Percentiles rank a stretch among this genome's conserved stretches.
Conservation (phyloP, 2,797 vertebrate genomes). For the Meriones psammophilus region DNA sequence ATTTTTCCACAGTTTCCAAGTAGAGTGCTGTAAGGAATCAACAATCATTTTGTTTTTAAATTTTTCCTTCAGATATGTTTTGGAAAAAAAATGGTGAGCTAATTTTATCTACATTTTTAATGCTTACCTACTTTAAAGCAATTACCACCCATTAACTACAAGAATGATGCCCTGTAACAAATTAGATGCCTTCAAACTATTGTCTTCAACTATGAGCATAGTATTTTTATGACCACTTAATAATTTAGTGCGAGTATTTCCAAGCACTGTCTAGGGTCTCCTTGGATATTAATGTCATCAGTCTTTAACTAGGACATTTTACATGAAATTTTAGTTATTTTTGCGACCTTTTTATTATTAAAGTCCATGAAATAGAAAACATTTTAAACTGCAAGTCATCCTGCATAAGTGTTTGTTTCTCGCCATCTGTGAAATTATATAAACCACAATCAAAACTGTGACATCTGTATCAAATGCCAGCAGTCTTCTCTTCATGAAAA, state of each 20-base stretch:
- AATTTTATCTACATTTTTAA: slow-evolving; percentile 54
- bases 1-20: slow-evolving; percentile 47
- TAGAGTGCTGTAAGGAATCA: not conserved
- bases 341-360: slow-evolving; percentile 42
- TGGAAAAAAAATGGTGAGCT: not conserved
- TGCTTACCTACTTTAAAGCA: not conserved
- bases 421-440: slow-evolving; percentile 11
- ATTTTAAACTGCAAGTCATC: slow-evolving; percentile 28
- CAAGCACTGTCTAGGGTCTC: slow-evolving; percentile 18
- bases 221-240: not conserved
- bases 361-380: slow-evolving; percentile 28
- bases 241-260: slow-evolving; percentile 1
- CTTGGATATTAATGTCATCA: not conserved
- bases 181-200: not conserved
- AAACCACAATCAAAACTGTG: not conserved
- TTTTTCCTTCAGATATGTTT: slow-evolving; percentile 50
- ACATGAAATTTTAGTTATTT: slow-evolving; percentile 46
- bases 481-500: not conserved
- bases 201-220: not conserved
- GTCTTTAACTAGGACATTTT: slow-evolving; percentile 39
- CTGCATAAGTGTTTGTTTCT: not conserved
- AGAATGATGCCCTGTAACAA: slow-evolving; percentile 19
- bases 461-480: not conserved
- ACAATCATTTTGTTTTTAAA: slow-evolving; percentile 18
- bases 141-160: not conserved